Percentiles rank a stretch among this genome's conserved stretches.
Evolutionary conservation across 2,113 vertebrate genomes (phyloP).

Genomic region (Nothocercus nigrocapillus): DNA sequence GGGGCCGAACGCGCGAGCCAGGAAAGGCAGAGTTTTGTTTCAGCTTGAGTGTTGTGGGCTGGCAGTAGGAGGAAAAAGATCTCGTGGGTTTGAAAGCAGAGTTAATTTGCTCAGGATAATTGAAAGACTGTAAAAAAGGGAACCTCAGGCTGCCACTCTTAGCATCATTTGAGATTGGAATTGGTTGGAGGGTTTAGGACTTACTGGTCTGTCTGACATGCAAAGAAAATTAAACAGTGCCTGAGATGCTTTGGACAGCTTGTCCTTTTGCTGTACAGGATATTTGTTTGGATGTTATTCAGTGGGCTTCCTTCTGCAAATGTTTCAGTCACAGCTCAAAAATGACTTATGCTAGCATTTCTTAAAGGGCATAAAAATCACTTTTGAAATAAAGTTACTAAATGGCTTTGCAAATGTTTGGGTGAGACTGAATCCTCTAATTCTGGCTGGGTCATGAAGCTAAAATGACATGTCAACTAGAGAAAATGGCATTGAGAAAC

Average conservation of each 20-base stretch:
- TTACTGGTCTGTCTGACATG: not conserved
- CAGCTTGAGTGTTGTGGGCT: not conserved
- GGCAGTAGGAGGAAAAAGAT: not conserved
- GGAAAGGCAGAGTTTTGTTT: not conserved
- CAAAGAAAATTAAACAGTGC: not conserved
- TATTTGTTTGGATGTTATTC: not conserved
- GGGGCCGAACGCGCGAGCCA: not conserved
- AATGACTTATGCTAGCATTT: not conserved
- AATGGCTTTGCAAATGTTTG: not conserved
- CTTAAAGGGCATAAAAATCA: not conserved
- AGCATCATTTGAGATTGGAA: not conserved
- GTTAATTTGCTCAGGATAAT: not conserved
- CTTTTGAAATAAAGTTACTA: not conserved
- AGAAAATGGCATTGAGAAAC: not conserved
- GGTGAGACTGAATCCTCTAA: not conserved
- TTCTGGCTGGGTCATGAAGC: not conserved
- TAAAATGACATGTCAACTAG: not conserved
- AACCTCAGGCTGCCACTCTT: not conserved
- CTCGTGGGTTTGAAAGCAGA: not conserved
- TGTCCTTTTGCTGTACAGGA: not conserved
- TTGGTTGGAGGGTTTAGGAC: not conserved
- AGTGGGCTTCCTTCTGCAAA: not conserved
- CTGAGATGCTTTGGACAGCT: not conserved
- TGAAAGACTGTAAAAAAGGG: not conserved
- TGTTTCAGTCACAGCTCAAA: not conserved